phyloP scores from a whole-genome alignment of 1,140 invertebrate genomes.

The Drosophila kurseongensis region DNA sequence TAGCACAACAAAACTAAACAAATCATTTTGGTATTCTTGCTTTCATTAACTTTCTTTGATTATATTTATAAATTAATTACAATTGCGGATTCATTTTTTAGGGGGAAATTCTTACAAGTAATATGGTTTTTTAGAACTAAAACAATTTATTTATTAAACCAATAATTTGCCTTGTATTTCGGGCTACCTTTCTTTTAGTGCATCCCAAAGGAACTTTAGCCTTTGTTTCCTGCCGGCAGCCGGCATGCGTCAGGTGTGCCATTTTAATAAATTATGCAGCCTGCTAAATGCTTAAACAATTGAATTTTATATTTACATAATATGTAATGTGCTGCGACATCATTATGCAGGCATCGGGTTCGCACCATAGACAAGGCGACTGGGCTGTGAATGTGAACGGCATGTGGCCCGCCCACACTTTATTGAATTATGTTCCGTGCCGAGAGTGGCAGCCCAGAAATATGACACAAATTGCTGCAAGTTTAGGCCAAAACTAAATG shows the following conservation, averaged over 20 bases:
- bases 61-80: too few species aligned
- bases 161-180: too few species aligned
- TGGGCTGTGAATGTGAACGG: conserved; percentile 4
- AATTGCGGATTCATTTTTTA: too few species aligned
- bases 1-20: too few species aligned
- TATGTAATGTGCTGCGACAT: conserved; percentile 82
- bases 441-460: conserved; percentile 61
- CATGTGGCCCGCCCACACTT: conserved; percentile 52
- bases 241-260: conserved; percentile 81
- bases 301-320: conserved; percentile 83
- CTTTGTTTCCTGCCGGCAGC: conserved; percentile 55
- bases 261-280: conserved; percentile 84
- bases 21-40: too few species aligned
- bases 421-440: conserved; percentile 73
- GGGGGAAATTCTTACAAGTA: too few species aligned
- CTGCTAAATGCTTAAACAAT: conserved; percentile 83
- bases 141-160: too few species aligned
- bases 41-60: too few species aligned
- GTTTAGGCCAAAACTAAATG: conserved; percentile 49
- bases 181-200: not conserved
- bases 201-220: conserved; percentile 13
- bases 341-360: conserved; percentile 65
- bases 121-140: too few species aligned
- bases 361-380: conserved; percentile 1
- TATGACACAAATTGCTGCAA: conserved; percentile 70